Conservation (phyloP, 2,113 vertebrate species). For the Picathartes gymnocephalus region DNA sequence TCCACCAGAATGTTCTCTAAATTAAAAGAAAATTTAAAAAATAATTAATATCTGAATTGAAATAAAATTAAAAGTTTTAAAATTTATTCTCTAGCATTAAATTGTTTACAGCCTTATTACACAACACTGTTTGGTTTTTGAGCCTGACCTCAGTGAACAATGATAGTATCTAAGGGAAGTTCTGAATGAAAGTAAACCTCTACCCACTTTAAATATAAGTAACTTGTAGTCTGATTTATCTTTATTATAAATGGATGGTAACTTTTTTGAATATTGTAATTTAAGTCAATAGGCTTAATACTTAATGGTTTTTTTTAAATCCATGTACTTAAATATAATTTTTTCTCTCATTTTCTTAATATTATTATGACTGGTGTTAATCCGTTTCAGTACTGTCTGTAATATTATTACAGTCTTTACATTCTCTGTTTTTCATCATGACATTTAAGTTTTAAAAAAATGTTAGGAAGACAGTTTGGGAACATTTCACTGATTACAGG, state of each 20-base stretch:
- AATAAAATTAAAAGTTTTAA: neutral
- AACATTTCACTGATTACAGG: neutral
- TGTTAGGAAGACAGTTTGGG: neutral
- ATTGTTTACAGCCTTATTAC: neutral
- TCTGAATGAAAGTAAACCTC: neutral
- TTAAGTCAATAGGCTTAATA: neutral
- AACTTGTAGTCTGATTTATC: neutral
- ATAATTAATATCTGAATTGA: neutral
- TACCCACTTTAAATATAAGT: neutral
- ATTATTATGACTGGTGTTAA: neutral
- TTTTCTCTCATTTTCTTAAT: neutral
- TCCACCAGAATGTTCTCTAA: neutral
- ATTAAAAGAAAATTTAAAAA: neutral
- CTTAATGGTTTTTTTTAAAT: neutral
- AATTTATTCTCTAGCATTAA: neutral
- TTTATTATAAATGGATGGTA: neutral
- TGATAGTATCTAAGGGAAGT: neutral
- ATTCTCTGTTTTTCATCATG: neutral
- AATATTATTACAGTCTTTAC: neutral
- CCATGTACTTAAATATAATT: neutral
- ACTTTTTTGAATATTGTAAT: neutral
- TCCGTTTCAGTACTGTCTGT: neutral
- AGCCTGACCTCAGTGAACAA: neutral
- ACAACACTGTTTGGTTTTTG: neutral
- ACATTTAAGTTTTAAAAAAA: neutral